Conservation (phyloP, 2,797 vertebrate species). For the Syngnathus acus region DNA sequence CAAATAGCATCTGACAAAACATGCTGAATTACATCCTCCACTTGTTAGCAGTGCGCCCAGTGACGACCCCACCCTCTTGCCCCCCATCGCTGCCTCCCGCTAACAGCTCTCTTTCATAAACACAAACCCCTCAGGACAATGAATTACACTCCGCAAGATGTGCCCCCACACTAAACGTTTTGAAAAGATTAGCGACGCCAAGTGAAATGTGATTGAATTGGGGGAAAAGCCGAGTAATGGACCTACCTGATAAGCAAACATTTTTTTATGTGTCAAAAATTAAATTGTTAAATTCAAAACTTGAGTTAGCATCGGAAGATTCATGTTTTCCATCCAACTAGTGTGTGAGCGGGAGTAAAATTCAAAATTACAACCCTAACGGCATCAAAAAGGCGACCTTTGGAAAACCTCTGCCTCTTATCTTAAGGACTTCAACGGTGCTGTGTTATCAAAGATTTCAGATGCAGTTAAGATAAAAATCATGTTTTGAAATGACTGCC, state of each 20-base stretch:
- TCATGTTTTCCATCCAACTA: neutral
- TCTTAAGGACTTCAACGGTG: neutral
- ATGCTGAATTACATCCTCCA: no score
- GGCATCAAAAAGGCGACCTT: neutral
- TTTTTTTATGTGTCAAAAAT: neutral
- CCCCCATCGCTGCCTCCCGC: neutral
- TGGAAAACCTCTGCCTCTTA: neutral
- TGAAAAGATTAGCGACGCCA: neutral
- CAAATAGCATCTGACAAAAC: no score
- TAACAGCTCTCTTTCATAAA: neutral
- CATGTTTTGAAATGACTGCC: neutral
- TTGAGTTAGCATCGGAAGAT: neutral
- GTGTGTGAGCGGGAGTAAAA: neutral
- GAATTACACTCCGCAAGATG: neutral
- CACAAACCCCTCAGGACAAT: neutral
- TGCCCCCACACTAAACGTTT: neutral
- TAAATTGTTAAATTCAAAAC: neutral
- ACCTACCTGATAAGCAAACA: neutral
- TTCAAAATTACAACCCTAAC: neutral
- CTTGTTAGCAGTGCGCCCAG: no score
- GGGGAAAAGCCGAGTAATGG: neutral
- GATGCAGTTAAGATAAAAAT: neutral
- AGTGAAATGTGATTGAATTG: neutral
- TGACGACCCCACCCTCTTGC: neutral
- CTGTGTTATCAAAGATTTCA: neutral